Evolutionary conservation across 2,113 vertebrate genomes (phyloP).

Genomic region (Shinisaurus crocodilurus): DNA sequence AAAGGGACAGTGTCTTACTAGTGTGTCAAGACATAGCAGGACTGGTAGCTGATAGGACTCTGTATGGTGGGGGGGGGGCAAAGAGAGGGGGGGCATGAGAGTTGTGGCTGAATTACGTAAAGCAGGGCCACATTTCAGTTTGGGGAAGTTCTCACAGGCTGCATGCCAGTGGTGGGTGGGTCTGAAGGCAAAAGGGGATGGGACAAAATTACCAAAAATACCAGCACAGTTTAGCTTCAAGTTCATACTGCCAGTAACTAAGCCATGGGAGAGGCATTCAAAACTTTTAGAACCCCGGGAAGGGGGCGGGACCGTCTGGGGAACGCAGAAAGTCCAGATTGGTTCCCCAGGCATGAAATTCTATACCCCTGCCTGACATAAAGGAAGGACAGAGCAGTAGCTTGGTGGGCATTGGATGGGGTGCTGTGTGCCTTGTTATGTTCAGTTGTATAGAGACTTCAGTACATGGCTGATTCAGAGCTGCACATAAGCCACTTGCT

Average conservation of each 20-base stretch:
- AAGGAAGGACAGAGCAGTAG: not conserved
- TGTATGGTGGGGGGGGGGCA: not conserved
- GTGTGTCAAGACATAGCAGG: not conserved
- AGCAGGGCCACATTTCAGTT: not conserved
- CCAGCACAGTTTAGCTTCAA: no score
- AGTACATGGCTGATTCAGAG: not conserved
- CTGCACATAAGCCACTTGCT: not conserved
- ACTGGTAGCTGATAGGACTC: not conserved
- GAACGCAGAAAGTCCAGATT: no score
- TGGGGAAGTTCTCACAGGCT: no score
- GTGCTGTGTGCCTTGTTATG: slow-evolving; percentile 10
- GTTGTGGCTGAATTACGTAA: not conserved
- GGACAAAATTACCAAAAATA: no score
- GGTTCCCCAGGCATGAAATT: no score
- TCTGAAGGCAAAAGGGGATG: no score
- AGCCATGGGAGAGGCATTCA: no score
- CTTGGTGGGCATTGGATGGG: not conserved
- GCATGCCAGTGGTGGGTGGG: no score
- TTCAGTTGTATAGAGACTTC: not conserved
- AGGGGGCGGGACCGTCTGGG: no score
- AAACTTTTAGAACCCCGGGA: no score
- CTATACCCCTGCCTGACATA: no score
- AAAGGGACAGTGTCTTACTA: not conserved
- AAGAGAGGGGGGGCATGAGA: not conserved
- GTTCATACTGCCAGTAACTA: no score